Base-by-base conservation (phyloP, 2,888 invertebrate genomes). In the Rapana venosa region DNA sequence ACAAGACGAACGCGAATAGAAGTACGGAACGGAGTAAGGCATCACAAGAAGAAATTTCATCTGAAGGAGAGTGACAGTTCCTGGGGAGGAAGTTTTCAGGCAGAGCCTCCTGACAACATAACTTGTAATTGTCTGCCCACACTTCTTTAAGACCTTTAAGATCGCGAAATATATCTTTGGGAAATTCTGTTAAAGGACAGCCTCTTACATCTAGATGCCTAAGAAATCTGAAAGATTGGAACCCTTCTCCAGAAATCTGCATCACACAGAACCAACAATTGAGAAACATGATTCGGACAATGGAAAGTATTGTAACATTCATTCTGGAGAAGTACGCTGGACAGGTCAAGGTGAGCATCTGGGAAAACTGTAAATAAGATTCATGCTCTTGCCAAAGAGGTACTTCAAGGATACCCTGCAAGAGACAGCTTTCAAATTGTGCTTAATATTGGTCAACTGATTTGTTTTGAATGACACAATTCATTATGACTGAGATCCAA, bases 21-120 rank as follows among this genome's bases (percentile, higher is more conserved):
- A 87, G 0, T 92, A n/a, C 88, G 56, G 93, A 94, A 79, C 94
- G 92, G 93, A 95, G 94, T 47, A 95, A 91, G 88, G 94, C 94
- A 88, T 94, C 93, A 88, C 95, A 95, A 32, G 94, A 94, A 0
- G 94, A 95, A 61, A 95, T 93, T 79, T 94, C 94, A 84, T 95
- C 95, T 15, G 92, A 92, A 84, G 92, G 93, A 5, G 95, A 93
- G 5, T 90, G 90, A 85, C 95, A 95, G 77, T 92, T 91, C 35
- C 92, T 2, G 4, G 36, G 61, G 11, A 77, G n/a, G 8, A 90
- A 89, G 0, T 26, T 22, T 36, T 8, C 11, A 11, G 88, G 87
- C 22, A 88, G 61, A 30, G 88, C 58, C 58, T 86, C 47, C 30
- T 83, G n/a, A 81, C 88, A 90, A 32, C 91, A 90, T 11, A 90